Evolutionary conservation across 1,140 invertebrate genomes (phyloP).

Genomic region (Aphelenchoides fujianensis): DNA sequence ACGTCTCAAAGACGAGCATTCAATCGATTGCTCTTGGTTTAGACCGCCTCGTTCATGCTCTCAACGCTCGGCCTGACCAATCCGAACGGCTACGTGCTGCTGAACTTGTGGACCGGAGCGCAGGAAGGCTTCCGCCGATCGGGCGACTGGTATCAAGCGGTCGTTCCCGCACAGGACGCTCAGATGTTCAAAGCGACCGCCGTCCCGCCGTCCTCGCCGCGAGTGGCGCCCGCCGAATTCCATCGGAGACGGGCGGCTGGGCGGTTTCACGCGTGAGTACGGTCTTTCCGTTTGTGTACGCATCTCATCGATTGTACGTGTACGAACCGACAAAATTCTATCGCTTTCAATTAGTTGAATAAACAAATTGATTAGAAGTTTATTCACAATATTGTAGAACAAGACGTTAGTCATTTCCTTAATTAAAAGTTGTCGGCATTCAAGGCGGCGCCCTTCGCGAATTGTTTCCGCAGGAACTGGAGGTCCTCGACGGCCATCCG

Average conservation of each 20-base stretch:
- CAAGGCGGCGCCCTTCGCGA: too few relatives aligned
- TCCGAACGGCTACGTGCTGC: conserved; percentile 41
- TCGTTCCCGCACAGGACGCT: neutral
- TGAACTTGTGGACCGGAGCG: conserved; percentile 48
- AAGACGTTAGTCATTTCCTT: neutral
- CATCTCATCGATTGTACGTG: too few relatives aligned
- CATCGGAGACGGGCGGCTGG: neutral
- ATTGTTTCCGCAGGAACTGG: too few relatives aligned
- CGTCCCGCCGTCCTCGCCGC: neutral
- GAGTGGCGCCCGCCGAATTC: neutral
- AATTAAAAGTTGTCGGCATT: too few relatives aligned
- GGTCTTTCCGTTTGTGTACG: too few relatives aligned
- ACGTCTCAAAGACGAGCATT: conserved; percentile 38
- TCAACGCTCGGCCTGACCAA: conserved; percentile 40
- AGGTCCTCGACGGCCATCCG: too few relatives aligned
- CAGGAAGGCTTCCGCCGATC: conserved; percentile 29
- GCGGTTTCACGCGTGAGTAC: too few relatives aligned
- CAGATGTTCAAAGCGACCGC: conserved; percentile 7
- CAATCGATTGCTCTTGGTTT: neutral
- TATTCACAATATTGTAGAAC: neutral
- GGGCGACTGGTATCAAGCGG: conserved; percentile 6
- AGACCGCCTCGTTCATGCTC: neutral
- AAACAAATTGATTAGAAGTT: too few relatives aligned
- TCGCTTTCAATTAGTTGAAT: too few relatives aligned
- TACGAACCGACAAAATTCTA: too few relatives aligned